These are phyloP conservation scores for Epirrhoe tristata DNA, from an alignment of 2,888 invertebrate species.

Conservation along the genomic window DNA sequence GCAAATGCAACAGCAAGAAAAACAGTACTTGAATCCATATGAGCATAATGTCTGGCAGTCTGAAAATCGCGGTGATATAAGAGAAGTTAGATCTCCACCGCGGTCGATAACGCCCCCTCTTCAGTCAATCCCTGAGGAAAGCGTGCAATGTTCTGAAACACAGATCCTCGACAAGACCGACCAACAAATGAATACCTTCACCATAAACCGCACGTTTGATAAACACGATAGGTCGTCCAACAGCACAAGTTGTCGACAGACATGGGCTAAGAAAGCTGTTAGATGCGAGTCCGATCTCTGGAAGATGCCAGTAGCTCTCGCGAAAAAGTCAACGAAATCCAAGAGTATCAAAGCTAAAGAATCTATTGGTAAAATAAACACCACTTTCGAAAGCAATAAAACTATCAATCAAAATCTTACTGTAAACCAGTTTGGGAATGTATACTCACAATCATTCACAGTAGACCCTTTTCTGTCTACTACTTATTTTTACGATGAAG, in stretches of 20 bases:
- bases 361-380: slow-evolving; percentile 55
- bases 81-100: slow-evolving; percentile 65
- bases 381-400: slow-evolving; percentile 70
- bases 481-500: slow-evolving; percentile 88
- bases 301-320: slow-evolving; percentile 67
- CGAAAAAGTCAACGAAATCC: slow-evolving; percentile 60
- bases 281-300: slow-evolving; percentile 70
- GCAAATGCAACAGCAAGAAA: slow-evolving; percentile 56
- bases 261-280: slow-evolving; percentile 75
- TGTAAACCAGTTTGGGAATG: slow-evolving; percentile 70
- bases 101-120: slow-evolving; percentile 73
- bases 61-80: slow-evolving; percentile 53
- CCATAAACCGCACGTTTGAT: slow-evolving; percentile 77
- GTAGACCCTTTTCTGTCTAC: slow-evolving; percentile 88
- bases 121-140: slow-evolving; percentile 82
- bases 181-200: slow-evolving; percentile 69
- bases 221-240: slow-evolving; percentile 56
- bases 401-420: slow-evolving; percentile 74
- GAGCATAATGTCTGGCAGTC: slow-evolving; percentile 74
- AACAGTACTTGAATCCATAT: slow-evolving; percentile 49
- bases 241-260: slow-evolving; percentile 55
- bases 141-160: slow-evolving; percentile 67
- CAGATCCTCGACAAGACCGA: slow-evolving; percentile 65
- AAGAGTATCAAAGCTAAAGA: slow-evolving; percentile 59
- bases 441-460: slow-evolving; percentile 81